Conservation (phyloP, 2,888 invertebrate genomes). For the Agrenia bidenticulata region DNA sequence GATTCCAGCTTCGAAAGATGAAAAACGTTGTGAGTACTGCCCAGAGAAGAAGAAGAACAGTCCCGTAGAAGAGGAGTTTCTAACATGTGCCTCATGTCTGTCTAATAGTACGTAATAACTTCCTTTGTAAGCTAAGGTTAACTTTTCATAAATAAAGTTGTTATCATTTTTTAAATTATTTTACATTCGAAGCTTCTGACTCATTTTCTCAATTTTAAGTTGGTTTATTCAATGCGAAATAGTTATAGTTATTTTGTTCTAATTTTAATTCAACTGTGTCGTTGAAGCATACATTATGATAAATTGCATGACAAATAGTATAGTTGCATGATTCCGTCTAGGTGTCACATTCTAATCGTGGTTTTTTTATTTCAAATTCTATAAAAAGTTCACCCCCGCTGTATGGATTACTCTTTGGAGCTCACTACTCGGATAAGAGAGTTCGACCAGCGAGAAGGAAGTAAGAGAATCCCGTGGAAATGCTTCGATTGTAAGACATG, state of each 20-base stretch:
- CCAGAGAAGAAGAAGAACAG: constrained; percentile 3
- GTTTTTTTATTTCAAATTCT: too few species aligned
- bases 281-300: too few species aligned
- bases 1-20: not conserved
- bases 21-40: constrained; percentile 4
- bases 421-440: constrained; percentile 56
- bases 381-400: constrained; percentile 59
- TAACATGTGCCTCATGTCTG: constrained; percentile 13
- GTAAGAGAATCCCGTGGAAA: constrained; percentile 65
- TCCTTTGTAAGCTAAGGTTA: not conserved
- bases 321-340: too few species aligned
- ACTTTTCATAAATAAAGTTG: not conserved
- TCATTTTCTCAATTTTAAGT: too few species aligned
- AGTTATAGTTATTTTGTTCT: too few species aligned
- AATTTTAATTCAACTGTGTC: too few species aligned
- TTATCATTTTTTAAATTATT: not conserved
- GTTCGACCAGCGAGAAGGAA: constrained; percentile 53
- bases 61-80: constrained; percentile 12
- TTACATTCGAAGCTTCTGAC: too few species aligned
- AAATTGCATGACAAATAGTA: too few species aligned
- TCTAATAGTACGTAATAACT: constrained; percentile 11
- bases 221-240: too few species aligned
- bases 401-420: constrained; percentile 59
- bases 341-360: too few species aligned
- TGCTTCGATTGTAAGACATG: constrained; percentile 89